Evolutionary conservation across 2,888 invertebrate genomes (phyloP), one percentile per base, ranked within the genome.

Genomic region (Ptychoptera contaminata): DNA sequence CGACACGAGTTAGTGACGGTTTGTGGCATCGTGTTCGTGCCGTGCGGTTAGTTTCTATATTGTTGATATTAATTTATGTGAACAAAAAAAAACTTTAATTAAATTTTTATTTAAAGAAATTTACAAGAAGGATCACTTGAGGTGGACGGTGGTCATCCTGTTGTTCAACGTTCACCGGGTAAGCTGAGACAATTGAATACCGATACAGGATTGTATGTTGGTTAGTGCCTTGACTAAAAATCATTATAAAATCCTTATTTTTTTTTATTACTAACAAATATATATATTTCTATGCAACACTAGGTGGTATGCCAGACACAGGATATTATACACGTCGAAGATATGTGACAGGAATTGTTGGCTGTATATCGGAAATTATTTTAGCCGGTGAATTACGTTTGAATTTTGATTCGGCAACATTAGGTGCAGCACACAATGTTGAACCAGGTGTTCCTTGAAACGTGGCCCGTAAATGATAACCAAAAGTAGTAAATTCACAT

Each of bases 201-300:
- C 10, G 82, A 90, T 57, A 85, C 86, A 49, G 86, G 90, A 51
- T 76, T 93, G 42, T 93, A 82, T 67, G 79, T 93, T 56, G 93
- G 93, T 87, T 67, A 70, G 70, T 55, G 31, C 12, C 12, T n/a
- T 32, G 32, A 32, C n/a, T 11, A 32, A 9, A 32, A 32, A 11
- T 7, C 4, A 32, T 32, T 32, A 32, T 7, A 32, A 11, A 32
- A 11, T n/a, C 32, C 9, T 32, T 32, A n/a, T n/a, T n/a, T n/a
- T n/a, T n/a, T n/a, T n/a, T n/a, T n/a, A n/a, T n/a, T n/a, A n/a
- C n/a, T n/a, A 32, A 32, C 3, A 9, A 32, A 11, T 7, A 32
- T 7, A 9, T 11, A 7, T 32, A n/a, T 32, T 8, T 32, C 32
- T 32, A 11, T 32, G 11, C 32, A 9, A 32, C 32, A 9, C 14